Evolutionary conservation across 2,888 invertebrate genomes (phyloP).

Genomic region (Mythimna loreyi): DNA sequence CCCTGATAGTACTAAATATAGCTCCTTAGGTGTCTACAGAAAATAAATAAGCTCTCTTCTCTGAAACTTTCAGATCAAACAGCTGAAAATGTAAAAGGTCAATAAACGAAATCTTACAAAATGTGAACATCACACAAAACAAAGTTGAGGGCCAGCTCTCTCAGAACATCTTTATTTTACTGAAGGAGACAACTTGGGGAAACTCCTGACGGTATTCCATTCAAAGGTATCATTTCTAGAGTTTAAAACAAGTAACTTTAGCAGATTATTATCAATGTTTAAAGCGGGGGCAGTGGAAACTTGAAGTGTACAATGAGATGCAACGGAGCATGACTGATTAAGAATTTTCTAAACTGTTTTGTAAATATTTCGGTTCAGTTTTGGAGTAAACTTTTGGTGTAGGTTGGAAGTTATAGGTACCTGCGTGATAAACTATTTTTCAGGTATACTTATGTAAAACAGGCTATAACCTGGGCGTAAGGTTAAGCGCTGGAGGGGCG

Average conservation of each 20-base stretch:
- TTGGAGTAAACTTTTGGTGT: not conserved
- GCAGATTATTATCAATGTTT: conserved; percentile 75
- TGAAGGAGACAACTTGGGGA: conserved; percentile 65
- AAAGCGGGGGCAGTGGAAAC: conserved; percentile 57
- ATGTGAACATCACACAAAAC: conserved; percentile 52
- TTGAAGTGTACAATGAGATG: conserved; percentile 45
- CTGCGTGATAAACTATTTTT: not conserved
- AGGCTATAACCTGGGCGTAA: too few relatives aligned
- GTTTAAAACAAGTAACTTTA: conserved; percentile 69
- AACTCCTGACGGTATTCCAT: conserved; percentile 64
- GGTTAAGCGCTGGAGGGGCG: too few relatives aligned
- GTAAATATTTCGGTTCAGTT: not conserved
- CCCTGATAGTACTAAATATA: too few relatives aligned
- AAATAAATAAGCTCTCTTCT: not conserved
- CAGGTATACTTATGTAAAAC: too few relatives aligned
- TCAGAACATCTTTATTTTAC: conserved; percentile 75
- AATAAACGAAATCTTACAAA: conserved; percentile 64
- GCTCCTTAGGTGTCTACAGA: not conserved
- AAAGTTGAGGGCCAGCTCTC: conserved; percentile 67
- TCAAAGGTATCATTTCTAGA: conserved; percentile 73
- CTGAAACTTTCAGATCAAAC: conserved; percentile 59
- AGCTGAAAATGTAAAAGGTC: conserved; percentile 57
- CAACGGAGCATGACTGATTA: conserved; percentile 40
- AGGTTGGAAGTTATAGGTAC: too few relatives aligned
- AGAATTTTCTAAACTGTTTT: conserved; percentile 30